Conservation (phyloP, 1,140 invertebrate genomes). For the Danaus plexippus region DNA sequence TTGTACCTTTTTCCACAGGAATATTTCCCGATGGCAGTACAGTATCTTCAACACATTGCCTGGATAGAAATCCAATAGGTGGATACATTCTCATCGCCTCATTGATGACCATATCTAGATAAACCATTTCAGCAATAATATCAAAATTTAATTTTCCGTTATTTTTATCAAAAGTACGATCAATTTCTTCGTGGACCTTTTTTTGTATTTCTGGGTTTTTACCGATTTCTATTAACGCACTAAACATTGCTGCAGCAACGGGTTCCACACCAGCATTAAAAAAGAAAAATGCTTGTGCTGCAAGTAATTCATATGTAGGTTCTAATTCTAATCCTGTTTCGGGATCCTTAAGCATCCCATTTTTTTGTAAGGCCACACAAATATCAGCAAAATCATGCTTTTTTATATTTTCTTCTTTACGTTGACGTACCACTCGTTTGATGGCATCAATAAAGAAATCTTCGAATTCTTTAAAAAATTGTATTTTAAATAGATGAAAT, state of each 20-base stretch:
- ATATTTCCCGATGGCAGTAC: constrained; percentile 36
- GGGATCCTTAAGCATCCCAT: constrained; percentile 25
- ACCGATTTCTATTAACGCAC: constrained; percentile 65
- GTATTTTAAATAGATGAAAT: constrained; percentile 20
- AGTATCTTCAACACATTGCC: constrained; percentile 27
- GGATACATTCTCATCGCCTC: constrained; percentile 69
- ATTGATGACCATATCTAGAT: constrained; percentile 49
- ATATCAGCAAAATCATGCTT: constrained; percentile 42
- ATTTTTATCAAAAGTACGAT: constrained; percentile 46
- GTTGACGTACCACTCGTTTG: constrained; percentile 27
- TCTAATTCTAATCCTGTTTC: constrained; percentile 31
- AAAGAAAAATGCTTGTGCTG: constrained; percentile 60
- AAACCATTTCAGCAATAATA: constrained; percentile 40
- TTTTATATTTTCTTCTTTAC: constrained; percentile 26
- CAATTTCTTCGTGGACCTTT: constrained; percentile 73
- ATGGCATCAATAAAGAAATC: constrained; percentile 36
- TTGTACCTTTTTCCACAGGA: constrained; percentile 34
- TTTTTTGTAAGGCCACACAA: constrained; percentile 32
- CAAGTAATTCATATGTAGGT: constrained; percentile 38
- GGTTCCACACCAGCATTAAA: constrained; percentile 76
- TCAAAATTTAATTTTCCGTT: constrained; percentile 47
- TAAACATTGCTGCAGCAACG: constrained; percentile 70
- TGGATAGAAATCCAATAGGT: constrained; percentile 29
- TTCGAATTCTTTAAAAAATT: constrained; percentile 31
- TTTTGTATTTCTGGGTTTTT: constrained; percentile 70